Base-by-base conservation (phyloP, 2,888 invertebrate species). In the Venustoraphidia nigricollis region DNA sequence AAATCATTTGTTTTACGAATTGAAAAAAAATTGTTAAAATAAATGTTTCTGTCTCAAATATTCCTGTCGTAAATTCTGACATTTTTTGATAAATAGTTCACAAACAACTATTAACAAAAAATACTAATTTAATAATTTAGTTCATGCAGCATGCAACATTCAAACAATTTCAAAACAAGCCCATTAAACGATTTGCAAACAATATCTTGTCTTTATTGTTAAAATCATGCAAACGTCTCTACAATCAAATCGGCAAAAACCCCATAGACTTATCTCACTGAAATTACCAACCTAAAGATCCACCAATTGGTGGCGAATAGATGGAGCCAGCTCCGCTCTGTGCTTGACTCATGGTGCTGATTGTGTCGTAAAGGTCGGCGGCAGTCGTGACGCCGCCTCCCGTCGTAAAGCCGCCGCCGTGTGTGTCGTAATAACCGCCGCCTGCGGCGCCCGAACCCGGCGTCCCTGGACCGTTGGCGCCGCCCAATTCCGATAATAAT, bases 401-500 rank as follows among this genome's bases (percentile, higher is more conserved):
- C 11, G 71, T 72, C 54, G 70, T 71, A 1, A 70, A 71, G 6
- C 72, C 67, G 53, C 77, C 66, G 36, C 63, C 73, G 59, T 77
- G 70, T 8, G 71, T 63, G 52, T 82, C 82, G 41, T 81, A 75
- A 59, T 73, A 75, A 43, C 67, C 57, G 50, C 56, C 66, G 60
- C 72, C 67, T 66, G 54, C 52, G 57, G 54, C 53, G 52, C 55
- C 55, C 51, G 50, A 55, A 53, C 51, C 58, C 59, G 49, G 57
- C 53, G 43, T 60, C 55, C 57, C 68, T 52, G 10, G 67, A 66
- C 5, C 67, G 45, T 72, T 72, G 38, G 73, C 69, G 54, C 76
- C 75, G 34, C 86, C 85, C 43, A 90, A 72, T 65, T 90, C 90
- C 44, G 87, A 87, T 53, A 90, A 69, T 45, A 90, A 69, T 68